These are phyloP conservation scores for Turritopsis dohrnii DNA, from an alignment of 30 jellyfish, hydroid and myxozoan genomes.

Conservation along the genomic window DNA sequence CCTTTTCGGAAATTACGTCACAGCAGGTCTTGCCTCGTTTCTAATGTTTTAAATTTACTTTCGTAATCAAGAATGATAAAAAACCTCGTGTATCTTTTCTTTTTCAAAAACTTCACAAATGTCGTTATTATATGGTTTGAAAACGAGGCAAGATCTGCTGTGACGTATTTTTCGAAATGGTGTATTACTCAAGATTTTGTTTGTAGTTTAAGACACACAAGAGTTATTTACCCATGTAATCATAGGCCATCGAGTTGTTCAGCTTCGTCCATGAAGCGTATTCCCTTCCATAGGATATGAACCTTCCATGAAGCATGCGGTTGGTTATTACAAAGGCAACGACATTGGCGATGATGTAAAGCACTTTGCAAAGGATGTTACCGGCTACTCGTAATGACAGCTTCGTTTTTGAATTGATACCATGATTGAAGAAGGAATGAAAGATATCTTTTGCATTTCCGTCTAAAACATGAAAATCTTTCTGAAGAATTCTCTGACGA, in stretches of 20 bases:
- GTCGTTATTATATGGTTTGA: no score
- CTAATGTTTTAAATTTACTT: no score
- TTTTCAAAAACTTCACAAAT: no score
- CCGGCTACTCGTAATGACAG: not conserved
- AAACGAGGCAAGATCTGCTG: not conserved
- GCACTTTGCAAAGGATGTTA: not conserved
- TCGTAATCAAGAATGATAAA: no score
- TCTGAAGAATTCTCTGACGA: no score
- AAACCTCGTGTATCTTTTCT: no score
- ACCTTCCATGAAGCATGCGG: not conserved
- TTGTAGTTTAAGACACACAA: not conserved
- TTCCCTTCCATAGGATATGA: not conserved
- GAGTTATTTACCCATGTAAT: constrained; percentile 1
- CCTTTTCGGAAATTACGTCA: no score
- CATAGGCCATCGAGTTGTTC: constrained; percentile 12
- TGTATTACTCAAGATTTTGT: no score
- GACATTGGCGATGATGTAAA: not conserved
- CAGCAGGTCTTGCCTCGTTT: no score
- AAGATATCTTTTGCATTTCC: not conserved
- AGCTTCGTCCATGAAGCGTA: constrained; percentile 5
- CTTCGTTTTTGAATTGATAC: not conserved
- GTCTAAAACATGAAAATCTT: not conserved
- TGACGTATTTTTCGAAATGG: not conserved
- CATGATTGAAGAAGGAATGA: not conserved
- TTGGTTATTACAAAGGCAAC: not conserved